phyloP scores from a whole-genome alignment of 2,113 vertebrate genomes.

The Ammospiza caudacuta region DNA sequence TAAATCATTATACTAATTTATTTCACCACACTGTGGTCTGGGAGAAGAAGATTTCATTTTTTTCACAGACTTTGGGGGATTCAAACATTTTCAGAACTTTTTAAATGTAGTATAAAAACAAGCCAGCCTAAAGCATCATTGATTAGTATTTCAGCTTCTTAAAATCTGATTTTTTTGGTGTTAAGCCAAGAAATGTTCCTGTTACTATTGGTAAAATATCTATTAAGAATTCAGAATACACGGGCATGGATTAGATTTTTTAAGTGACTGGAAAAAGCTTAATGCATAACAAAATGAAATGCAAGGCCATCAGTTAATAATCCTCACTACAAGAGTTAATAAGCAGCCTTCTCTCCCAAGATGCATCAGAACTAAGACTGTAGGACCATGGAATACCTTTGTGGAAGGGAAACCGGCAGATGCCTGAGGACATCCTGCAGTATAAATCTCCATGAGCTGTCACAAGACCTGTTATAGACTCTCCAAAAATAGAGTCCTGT shows the following conservation, averaged over 20 bases:
- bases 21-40: conserved; percentile 78
- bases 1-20: conserved; percentile 92
- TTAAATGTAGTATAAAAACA: conserved; percentile 33
- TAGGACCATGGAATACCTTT: conserved; percentile 7
- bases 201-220: conserved; percentile 39
- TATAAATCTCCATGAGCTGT: conserved; percentile 47
- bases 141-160: conserved; percentile 65
- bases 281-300: conserved; percentile 39
- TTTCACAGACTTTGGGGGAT: conserved; percentile 74
- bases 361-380: neutral
- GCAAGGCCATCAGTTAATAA: conserved; percentile 25
- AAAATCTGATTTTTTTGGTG: conserved; percentile 33
- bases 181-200: conserved; percentile 36
- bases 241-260: conserved; percentile 39
- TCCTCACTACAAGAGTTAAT: conserved; percentile 55
- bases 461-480: neutral
- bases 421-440: neutral
- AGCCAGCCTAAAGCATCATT: conserved; percentile 61
- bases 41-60: conserved; percentile 80
- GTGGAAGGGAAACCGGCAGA: conserved; percentile 8
- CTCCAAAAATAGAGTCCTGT: conserved; percentile 42
- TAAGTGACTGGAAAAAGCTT: conserved; percentile 55
- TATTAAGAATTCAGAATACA: conserved; percentile 47
- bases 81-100: conserved; percentile 71
- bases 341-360: conserved; percentile 57